Base-by-base conservation (phyloP, 2,113 vertebrate genomes). In the Tachysurus vachellii region DNA sequence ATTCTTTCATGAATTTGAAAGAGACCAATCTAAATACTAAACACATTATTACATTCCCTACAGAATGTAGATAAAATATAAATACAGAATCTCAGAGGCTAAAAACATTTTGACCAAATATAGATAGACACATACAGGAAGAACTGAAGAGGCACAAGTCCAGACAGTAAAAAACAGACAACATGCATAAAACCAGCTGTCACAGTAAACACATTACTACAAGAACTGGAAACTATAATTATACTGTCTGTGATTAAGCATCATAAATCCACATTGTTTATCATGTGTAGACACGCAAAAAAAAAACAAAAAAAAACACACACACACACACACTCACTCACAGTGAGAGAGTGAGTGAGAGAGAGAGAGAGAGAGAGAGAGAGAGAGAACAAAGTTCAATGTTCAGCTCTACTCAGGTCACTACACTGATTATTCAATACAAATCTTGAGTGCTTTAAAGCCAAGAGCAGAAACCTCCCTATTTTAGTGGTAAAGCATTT, bases 181-280 rank as follows among this genome's bases (percentile, higher is more conserved):
- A 14, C 56, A 42, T 62, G n/a, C 71, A 16, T 19, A 71, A 62
- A 83, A 89, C 73, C 89, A 89, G 86, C 83, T 86, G 84, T 83
- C 82, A 44, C 77, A 21, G 84, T 84, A 59, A 86, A 85, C 31
- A 53, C 54, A 57, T 42, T 57, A 44, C 44, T n/a, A 86, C 80
- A 83, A 57, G 80, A 66, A 50, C 54, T 64, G 57, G 17, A 70
- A 59, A 68, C 84, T 85, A 12, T n/a, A 23, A 82, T 64, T 82
- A 66, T 9, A 82, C 42, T 36, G 26, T 61, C 86, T 82, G 79
- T 77, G 71, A 64, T 82, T 42, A 85, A 62, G 47, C 54, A 71
- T 61, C 83, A 79, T 87, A 85, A 85, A 85, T 89, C 86, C 44
- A 68, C 53, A 57, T 28, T 23, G 17, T 68, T 70, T n/a, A 23